Percentiles rank a stretch among this genome's conserved stretches.
These are phyloP conservation scores for Phataginus tetradactyla DNA, from an alignment of 2,797 vertebrate species.

Conservation along the genomic window DNA sequence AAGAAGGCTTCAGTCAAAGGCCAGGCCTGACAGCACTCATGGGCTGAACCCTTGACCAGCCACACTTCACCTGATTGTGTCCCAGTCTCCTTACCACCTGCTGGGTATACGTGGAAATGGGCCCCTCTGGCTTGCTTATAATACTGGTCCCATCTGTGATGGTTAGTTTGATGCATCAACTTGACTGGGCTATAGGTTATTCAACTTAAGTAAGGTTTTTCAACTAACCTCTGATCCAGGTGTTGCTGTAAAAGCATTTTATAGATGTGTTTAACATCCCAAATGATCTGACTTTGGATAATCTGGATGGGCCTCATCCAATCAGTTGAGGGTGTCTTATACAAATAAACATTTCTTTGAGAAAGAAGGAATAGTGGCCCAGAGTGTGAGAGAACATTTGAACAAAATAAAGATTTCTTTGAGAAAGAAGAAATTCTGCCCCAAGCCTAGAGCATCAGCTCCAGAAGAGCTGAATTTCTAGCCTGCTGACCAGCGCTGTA, in stretches of 20 bases:
- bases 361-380: neutral
- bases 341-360: neutral
- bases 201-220: neutral
- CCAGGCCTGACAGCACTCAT: neutral
- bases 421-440: neutral
- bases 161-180: neutral
- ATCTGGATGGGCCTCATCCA: neutral
- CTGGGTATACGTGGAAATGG: neutral
- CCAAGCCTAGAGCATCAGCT: neutral
- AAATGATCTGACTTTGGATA: neutral
- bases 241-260: neutral
- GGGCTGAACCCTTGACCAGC: neutral
- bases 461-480: neutral
- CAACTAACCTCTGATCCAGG: neutral
- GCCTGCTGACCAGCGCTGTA: neutral
- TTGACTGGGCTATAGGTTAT: neutral
- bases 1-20: neutral
- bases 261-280: neutral
- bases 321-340: neutral
- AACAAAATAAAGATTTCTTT: neutral
- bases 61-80: neutral
- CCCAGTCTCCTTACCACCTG: neutral
- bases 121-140: neutral
- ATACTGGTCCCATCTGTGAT: neutral
- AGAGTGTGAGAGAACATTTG: too few relatives aligned